Conservation (phyloP, 37 sponge, comb jelly and placozoan genomes). For the Haliclona indistincta region DNA sequence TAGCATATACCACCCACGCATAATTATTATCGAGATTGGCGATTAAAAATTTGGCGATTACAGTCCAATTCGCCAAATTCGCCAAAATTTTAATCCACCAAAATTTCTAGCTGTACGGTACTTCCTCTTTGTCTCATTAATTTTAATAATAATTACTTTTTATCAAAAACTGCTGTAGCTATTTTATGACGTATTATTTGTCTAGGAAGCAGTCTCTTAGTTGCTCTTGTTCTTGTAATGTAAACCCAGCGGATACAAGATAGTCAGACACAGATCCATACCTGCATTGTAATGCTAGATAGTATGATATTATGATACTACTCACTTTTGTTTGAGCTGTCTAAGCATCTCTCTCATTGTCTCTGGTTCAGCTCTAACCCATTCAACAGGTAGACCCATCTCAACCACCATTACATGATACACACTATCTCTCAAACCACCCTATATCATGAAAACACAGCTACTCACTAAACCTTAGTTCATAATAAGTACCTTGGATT, state of each 20-base stretch:
- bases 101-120: no score
- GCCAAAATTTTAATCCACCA: no score
- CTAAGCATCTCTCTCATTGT: constrained; percentile 75
- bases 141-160: no score
- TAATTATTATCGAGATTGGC: no score
- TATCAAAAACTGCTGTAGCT: no score
- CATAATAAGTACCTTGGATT: constrained; percentile 36
- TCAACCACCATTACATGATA: constrained; percentile 7
- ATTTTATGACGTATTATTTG: no score
- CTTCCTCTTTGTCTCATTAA: no score
- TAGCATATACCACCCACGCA: no score
- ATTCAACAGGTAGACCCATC: constrained; percentile 45
- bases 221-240: constrained; percentile 57
- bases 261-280: constrained; percentile 68
- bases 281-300: constrained; percentile 14
- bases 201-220: constrained; percentile 50
- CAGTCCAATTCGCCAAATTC: no score
- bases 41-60: no score
- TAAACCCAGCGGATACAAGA: constrained; percentile 74
- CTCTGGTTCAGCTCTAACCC: constrained; percentile 55
- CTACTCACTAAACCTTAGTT: neutral
- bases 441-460: neutral
- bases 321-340: constrained; percentile 46
- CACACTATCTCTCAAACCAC: constrained; percentile 18
- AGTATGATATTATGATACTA: neutral